A percentile compares a stretch with the other conserved stretches of the same genome.
phyloP scores from a whole-genome alignment of 2,113 vertebrate genomes.

The Callithrix jacchus region DNA sequence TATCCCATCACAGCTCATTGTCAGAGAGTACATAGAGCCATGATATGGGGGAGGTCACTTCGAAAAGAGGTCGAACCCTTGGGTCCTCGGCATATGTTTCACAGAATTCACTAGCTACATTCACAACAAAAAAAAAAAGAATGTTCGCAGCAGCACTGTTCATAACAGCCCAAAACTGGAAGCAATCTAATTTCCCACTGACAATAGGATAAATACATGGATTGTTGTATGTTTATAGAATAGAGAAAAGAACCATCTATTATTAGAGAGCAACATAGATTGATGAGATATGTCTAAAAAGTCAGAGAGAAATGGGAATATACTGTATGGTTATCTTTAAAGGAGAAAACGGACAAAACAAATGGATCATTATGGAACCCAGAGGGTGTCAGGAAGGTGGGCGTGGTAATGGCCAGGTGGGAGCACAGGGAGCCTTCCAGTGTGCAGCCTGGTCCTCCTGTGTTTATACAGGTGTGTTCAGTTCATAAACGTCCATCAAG shows the following conservation, averaged over 20 bases:
- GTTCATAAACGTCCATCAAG: not conserved
- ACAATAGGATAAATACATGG: rapidly evolving
- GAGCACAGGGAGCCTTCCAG: rapidly evolving
- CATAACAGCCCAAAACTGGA: not conserved
- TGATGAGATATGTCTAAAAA: not conserved
- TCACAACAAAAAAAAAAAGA: not conserved
- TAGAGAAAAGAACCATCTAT: not conserved
- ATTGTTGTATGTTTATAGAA: rapidly evolving
- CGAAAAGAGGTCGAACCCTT: not conserved
- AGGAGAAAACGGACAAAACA: not conserved
- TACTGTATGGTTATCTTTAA: not conserved
- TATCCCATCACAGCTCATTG: rapidly evolving
- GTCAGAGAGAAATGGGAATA: not conserved
- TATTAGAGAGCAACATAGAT: rapidly evolving
- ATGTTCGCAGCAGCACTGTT: not conserved
- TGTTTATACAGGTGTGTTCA: not conserved
- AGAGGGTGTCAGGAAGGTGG: not conserved
- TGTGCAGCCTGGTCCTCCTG: not conserved
- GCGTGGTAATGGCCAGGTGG: rapidly evolving
- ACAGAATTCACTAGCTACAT: rapidly evolving
- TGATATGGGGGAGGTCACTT: too few relatives aligned
- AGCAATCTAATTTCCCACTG: rapidly evolving
- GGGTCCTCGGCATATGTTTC: too few relatives aligned
- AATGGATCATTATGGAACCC: not conserved
- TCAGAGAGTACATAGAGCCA: not conserved